Percentiles rank a stretch among this genome's conserved stretches.
phyloP scores from a whole-genome alignment of 2,888 invertebrate species.

The Xanthia icteritia region DNA sequence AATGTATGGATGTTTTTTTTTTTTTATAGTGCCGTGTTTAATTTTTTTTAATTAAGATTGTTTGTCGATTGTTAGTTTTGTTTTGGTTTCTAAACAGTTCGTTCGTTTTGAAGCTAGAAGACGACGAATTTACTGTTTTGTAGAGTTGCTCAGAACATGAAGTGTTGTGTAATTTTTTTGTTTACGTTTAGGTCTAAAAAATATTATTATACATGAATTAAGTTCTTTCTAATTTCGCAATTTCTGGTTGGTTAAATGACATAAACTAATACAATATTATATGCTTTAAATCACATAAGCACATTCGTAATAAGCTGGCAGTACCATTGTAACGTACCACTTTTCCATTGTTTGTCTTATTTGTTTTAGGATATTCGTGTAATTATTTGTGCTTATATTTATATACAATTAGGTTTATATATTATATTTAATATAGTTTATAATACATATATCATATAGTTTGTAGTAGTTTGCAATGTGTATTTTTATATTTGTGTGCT shows the following conservation, averaged over 20 bases:
- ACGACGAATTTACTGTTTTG: not conserved
- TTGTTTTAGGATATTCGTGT: not conserved
- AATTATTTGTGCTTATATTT: not conserved
- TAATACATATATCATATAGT: too few species aligned
- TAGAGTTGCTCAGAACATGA: not conserved
- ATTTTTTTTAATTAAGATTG: slow-evolving; percentile 8
- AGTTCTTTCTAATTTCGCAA: not conserved
- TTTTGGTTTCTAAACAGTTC: not conserved
- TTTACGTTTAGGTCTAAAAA: not conserved
- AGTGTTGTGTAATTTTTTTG: not conserved
- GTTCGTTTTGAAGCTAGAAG: not conserved
- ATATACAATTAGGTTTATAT: too few species aligned
- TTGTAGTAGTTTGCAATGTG: too few species aligned
- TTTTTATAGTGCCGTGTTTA: slow-evolving; percentile 3
- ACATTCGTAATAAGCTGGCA: not conserved
- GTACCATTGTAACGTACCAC: not conserved
- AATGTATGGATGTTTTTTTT: slow-evolving; percentile 34
- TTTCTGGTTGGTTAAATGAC: not conserved
- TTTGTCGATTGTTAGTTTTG: not conserved
- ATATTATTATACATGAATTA: not conserved
- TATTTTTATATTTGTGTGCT: too few species aligned
- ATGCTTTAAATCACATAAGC: not conserved
- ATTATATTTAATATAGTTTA: too few species aligned
- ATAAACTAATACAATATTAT: not conserved
- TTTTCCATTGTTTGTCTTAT: too few species aligned